These are phyloP conservation scores for Periplaneta americana DNA, from an alignment of 1,140 invertebrate genomes.

Conservation along the genomic window DNA sequence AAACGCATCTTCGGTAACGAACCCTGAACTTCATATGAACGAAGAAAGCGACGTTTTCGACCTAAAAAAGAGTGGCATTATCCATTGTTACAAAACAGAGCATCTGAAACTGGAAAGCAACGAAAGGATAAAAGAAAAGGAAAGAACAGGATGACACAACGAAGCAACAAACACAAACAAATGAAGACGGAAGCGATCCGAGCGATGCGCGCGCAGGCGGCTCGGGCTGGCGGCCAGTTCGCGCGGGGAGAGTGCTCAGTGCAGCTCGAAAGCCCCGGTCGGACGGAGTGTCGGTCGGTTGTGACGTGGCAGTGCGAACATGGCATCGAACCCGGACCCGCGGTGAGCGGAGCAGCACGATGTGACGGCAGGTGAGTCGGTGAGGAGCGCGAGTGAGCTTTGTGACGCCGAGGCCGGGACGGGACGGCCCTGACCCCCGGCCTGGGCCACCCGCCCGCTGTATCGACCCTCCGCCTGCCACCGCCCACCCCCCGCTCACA, in stretches of 20 bases:
- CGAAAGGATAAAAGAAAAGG: too few relatives aligned
- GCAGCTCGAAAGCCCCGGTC: background rate
- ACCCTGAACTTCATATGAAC: too few relatives aligned
- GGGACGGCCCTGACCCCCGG: too few relatives aligned
- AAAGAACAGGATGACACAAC: too few relatives aligned
- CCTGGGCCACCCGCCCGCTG: background rate
- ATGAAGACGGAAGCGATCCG: background rate
- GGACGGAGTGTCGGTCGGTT: background rate
- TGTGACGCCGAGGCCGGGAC: background rate
- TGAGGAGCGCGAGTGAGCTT: background rate
- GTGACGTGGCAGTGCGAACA: background rate
- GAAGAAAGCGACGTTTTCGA: too few relatives aligned
- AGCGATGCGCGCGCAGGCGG: background rate
- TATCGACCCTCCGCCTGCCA: background rate
- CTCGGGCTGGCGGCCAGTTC: background rate
- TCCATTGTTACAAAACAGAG: too few relatives aligned
- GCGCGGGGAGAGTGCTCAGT: background rate
- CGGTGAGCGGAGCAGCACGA: background rate
- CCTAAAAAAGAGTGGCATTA: too few relatives aligned
- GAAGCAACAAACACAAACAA: background rate
- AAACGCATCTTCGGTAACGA: too few relatives aligned
- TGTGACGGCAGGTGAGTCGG: background rate
- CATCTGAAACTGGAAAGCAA: too few relatives aligned
- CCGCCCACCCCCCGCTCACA: background rate
- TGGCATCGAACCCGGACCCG: background rate